Conservation (phyloP, 2,797 vertebrate species). For the Cacajao melanocephalus region DNA sequence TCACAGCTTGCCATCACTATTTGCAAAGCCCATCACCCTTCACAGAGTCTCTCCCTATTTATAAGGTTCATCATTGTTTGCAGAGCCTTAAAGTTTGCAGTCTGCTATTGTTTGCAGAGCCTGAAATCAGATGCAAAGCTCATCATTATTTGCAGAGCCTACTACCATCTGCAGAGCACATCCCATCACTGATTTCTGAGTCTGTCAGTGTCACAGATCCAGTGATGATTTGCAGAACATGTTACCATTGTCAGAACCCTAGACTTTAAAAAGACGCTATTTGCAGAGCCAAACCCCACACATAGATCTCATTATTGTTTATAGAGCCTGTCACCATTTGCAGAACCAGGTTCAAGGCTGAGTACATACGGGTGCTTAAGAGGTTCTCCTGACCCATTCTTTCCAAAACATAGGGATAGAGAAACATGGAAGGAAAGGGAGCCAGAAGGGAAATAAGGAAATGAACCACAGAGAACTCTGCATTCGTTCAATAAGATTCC, state of each 20-base stretch:
- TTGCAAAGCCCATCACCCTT: background rate
- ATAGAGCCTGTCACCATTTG: background rate
- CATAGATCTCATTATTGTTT: slow-evolving; percentile 13
- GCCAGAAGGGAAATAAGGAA: slow-evolving; percentile 16
- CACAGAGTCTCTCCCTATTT: background rate
- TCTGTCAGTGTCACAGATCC: slow-evolving; percentile 15
- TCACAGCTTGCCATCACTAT: background rate
- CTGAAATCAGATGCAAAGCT: slow-evolving; percentile 47
- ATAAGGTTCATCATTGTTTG: background rate
- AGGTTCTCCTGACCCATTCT: background rate
- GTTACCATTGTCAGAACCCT: slow-evolving; percentile 16
- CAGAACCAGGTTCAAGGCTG: background rate
- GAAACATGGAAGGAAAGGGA: background rate
- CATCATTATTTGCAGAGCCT: slow-evolving; percentile 19
- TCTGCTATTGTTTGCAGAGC: slow-evolving; percentile 7
- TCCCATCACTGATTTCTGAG: slow-evolving; percentile 5
- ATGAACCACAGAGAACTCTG: background rate
- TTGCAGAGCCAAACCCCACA: background rate
- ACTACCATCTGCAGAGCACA: slow-evolving; percentile 10
- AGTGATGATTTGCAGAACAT: slow-evolving; percentile 31
- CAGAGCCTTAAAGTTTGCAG: background rate
- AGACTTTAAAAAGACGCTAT: slow-evolving; percentile 29
- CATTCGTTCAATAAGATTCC: background rate
- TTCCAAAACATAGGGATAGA: background rate
- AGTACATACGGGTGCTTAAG: background rate